A percentile compares a stretch with the other conserved stretches of the same genome.
phyloP scores from a whole-genome alignment of 2,113 vertebrate genomes.

The Callaeas wilsoni region DNA sequence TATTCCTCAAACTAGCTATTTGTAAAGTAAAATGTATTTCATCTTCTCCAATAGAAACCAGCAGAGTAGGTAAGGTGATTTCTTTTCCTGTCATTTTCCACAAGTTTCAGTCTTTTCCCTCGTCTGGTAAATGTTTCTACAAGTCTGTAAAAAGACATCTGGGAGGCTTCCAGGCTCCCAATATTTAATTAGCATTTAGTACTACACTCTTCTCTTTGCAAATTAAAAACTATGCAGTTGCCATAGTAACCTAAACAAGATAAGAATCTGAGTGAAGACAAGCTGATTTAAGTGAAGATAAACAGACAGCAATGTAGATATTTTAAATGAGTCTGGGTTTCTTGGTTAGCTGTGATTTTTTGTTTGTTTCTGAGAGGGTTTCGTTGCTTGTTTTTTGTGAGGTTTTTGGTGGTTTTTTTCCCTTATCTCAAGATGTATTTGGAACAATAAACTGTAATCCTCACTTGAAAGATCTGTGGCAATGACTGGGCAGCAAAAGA shows the following conservation, averaged over 20 bases:
- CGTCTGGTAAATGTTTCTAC: background rate
- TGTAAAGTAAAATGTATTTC: background rate
- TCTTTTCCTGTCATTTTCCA: background rate
- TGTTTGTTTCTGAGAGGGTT: background rate
- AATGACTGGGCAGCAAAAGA: background rate
- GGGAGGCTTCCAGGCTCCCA: background rate
- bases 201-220: background rate
- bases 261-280: background rate
- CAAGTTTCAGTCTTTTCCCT: background rate
- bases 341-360: background rate
- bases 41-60: background rate
- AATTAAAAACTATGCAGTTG: background rate
- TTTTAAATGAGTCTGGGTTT: background rate
- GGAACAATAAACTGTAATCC: background rate
- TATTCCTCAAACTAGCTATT: background rate
- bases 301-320: background rate
- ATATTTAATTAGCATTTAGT: slow-evolving; percentile 8
- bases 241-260: slow-evolving; percentile 21
- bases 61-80: background rate
- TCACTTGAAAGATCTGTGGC: background rate
- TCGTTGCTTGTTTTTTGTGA: background rate
- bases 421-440: background rate
- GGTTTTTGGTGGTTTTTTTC: fast-evolving
- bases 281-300: background rate
- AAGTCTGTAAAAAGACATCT: background rate